A percentile compares a stretch with the other conserved stretches of the same genome.
These are phyloP conservation scores for Sebastes itinus DNA, from an alignment of 2,797 vertebrate genomes.

Conservation along the genomic window DNA sequence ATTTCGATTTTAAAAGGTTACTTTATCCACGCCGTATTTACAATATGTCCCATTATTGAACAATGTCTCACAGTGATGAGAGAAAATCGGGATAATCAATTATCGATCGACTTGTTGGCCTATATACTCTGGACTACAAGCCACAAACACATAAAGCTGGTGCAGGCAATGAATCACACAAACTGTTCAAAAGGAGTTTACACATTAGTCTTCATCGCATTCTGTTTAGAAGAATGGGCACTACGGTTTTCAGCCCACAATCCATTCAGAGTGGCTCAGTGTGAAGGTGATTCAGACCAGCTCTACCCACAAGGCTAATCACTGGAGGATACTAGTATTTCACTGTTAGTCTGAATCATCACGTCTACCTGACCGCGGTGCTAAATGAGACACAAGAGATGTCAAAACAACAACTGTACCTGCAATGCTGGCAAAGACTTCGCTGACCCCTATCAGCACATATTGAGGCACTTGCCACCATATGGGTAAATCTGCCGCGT, in stretches of 20 bases:
- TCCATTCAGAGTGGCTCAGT: slow-evolving; percentile 5
- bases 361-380: not conserved
- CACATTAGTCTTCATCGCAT: slow-evolving; percentile 43
- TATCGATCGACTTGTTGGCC: slow-evolving; percentile 36
- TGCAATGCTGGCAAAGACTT: slow-evolving; percentile 98
- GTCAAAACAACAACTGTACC: slow-evolving; percentile 80
- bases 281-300: slow-evolving; percentile 1
- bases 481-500: slow-evolving; percentile 92
- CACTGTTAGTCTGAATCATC: slow-evolving; percentile 16
- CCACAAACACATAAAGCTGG: slow-evolving; percentile 43
- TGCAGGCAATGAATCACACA: slow-evolving; percentile 50
- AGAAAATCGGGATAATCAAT: slow-evolving; percentile 59
- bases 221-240: slow-evolving; percentile 18
- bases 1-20: slow-evolving; percentile 41
- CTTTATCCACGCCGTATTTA: slow-evolving; percentile 35
- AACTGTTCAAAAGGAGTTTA: slow-evolving; percentile 43
- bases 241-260: slow-evolving; percentile 10
- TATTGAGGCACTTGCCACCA: slow-evolving; percentile 99
- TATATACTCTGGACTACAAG: slow-evolving; percentile 50
- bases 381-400: slow-evolving; percentile 29
- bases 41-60: slow-evolving; percentile 46
- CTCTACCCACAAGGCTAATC: not conserved
- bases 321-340: not conserved
- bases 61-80: slow-evolving; percentile 8
- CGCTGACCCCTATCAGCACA: slow-evolving; percentile 96